These are phyloP conservation scores for Cercocebus atys DNA, from an alignment of 2,113 vertebrate genomes.

Conservation along the genomic window DNA sequence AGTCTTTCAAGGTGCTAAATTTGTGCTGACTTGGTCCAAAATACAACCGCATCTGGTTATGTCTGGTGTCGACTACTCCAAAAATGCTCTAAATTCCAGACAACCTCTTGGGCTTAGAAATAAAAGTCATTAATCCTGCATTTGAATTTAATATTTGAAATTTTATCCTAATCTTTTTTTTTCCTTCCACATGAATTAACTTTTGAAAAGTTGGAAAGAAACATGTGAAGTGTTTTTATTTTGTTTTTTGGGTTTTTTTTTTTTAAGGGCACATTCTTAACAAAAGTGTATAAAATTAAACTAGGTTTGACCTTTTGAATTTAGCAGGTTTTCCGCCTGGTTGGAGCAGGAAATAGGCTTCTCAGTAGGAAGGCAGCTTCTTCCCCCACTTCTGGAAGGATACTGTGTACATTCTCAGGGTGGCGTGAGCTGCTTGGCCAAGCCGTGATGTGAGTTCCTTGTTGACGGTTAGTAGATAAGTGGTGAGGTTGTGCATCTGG, in stretches of 20 bases:
- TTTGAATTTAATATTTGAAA: constrained; percentile 87
- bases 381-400: constrained; percentile 57
- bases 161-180: constrained; percentile 82
- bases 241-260: neutral
- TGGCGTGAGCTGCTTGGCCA: constrained; percentile 71
- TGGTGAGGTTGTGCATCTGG: constrained; percentile 68
- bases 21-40: constrained; percentile 81
- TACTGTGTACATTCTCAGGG: constrained; percentile 42
- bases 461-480: constrained; percentile 73
- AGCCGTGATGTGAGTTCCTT: constrained; percentile 69
- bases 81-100: constrained; percentile 84
- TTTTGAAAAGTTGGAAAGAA: constrained; percentile 82
- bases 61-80: constrained; percentile 76
- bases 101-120: constrained; percentile 84
- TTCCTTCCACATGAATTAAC: constrained; percentile 83
- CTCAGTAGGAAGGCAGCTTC: constrained; percentile 50
- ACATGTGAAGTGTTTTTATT: neutral
- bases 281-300: constrained; percentile 83
- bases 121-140: constrained; percentile 84
- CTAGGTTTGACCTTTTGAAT: constrained; percentile 78
- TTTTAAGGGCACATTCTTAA: constrained; percentile 75
- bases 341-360: constrained; percentile 78
- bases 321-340: constrained; percentile 83
- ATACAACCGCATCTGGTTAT: constrained; percentile 78
- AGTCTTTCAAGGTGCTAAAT: constrained; percentile 81